Evolutionary conservation across 2,888 invertebrate genomes (phyloP), one percentile per base, ranked within the genome.

Genomic region (Caradrina clavipalpis): DNA sequence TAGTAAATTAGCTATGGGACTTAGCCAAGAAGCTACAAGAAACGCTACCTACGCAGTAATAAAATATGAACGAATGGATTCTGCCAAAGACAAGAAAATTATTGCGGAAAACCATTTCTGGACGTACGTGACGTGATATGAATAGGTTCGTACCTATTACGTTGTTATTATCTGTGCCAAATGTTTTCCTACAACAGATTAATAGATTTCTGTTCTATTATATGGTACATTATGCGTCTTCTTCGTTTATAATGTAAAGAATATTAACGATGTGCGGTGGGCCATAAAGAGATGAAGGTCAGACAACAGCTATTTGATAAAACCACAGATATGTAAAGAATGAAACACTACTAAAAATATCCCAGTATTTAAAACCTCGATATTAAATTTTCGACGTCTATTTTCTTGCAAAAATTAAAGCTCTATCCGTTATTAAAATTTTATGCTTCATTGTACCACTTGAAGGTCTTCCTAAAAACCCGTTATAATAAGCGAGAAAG

Each of bases 121-220:
- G n/a, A 22, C 10, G 53, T 47, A 26, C 35, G 13, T 21, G 26
- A 49, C 39, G 26, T 53, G 22, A 7, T 50, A 26, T 69, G 31
- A 21, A 13, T 39, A 53, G 26, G 26, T 45, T n/a, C n/a, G n/a
- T n/a, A n/a, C n/a, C n/a, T n/a, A 49, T 39, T 67, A 45, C 57
- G 45, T 73, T 58, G 22, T 45, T 42, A 42, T 51, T 54, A n/a
- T 51, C 64, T 50, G 67, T 72, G 58, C 58, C 73, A 73, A 73
- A n/a, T 53, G 42, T 54, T 1, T 47, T 10, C 7, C 39, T n/a
- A 22, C 11, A n/a, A 35, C 13, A 45, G 39, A 22, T 68, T 22
- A 2, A 31, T 42, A 22, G 39, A 49, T 26, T 39, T 13, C 1
- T 6, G 5, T 50, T 17, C 15, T 11, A 35, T 13, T 19, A 13